These are phyloP conservation scores for Pachydiplax longipennis DNA, from an alignment of 2,888 invertebrate genomes.

Conservation along the genomic window DNA sequence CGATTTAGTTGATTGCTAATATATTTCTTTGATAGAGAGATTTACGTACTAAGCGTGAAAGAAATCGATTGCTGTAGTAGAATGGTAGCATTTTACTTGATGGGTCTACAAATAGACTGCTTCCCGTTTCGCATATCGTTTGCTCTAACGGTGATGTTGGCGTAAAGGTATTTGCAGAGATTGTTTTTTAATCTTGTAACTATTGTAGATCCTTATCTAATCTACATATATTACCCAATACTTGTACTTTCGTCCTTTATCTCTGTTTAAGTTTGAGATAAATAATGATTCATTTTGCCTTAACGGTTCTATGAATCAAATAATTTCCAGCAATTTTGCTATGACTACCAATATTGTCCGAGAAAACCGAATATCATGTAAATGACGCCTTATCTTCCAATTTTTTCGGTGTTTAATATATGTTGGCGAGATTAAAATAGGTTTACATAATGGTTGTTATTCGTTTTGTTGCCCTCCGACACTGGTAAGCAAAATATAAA, in stretches of 20 bases:
- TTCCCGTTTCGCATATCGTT: conserved; percentile 12
- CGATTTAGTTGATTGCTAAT: background rate
- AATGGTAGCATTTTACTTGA: conserved; percentile 43
- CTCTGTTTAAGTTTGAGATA: conserved; percentile 7
- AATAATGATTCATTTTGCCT: conserved; percentile 21
- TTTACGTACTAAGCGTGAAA: conserved; percentile 21
- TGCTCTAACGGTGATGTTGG: background rate
- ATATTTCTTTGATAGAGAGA: background rate
- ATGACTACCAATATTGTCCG: background rate
- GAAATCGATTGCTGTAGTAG: conserved; percentile 42
- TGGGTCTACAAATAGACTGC: conserved; percentile 41
- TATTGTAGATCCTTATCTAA: background rate
- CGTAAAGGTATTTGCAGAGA: background rate
- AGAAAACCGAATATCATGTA: background rate
- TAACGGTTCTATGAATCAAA: background rate
- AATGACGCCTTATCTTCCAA: background rate
- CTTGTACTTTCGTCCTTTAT: conserved; percentile 21
- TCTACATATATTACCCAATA: conserved; percentile 1
- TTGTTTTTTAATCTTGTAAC: background rate
- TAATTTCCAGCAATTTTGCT: background rate
- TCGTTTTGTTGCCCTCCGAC: background rate
- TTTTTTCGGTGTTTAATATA: background rate
- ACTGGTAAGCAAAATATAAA: background rate
- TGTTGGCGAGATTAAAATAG: background rate
- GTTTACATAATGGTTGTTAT: conserved; percentile 11